Percentiles rank a stretch among this genome's conserved stretches.
phyloP scores from a whole-genome alignment of 2,113 vertebrate species.

The Genyomyrus donnyi region DNA sequence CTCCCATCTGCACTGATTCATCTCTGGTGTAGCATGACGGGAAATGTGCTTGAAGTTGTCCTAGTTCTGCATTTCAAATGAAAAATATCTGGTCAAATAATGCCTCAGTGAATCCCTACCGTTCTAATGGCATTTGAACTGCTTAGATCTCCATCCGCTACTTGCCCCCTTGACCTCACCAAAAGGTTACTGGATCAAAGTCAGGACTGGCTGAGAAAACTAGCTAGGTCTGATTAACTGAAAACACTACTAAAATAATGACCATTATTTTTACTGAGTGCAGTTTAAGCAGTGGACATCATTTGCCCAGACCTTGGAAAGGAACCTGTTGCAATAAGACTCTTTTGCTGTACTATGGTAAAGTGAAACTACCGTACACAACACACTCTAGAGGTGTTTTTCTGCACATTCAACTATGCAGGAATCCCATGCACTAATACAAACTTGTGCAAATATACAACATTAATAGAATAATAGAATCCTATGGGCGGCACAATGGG shows the following conservation, averaged over 20 bases:
- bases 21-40: conserved; percentile 5
- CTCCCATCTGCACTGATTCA: not conserved
- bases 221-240: not conserved
- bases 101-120: not conserved
- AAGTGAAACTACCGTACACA: not conserved
- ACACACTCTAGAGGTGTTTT: not conserved
- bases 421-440: not conserved
- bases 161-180: not conserved
- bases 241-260: not conserved
- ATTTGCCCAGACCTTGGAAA: not conserved
- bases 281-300: not conserved
- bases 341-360: not conserved
- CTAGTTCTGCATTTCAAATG: not conserved
- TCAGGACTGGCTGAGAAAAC: not conserved
- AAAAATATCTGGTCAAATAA: not conserved
- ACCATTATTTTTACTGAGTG: not conserved
- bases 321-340: not conserved
- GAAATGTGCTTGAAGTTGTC: conserved; percentile 5
- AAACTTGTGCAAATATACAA: not conserved
- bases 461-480: not conserved
- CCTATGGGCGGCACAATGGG: not conserved
- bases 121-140: not conserved
- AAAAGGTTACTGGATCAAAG: conserved; percentile 1
- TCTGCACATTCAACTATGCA: not conserved
- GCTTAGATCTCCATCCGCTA: not conserved